These are phyloP conservation scores for Apotomis betuletana DNA, from an alignment of 2,888 invertebrate genomes.

Conservation along the genomic window DNA sequence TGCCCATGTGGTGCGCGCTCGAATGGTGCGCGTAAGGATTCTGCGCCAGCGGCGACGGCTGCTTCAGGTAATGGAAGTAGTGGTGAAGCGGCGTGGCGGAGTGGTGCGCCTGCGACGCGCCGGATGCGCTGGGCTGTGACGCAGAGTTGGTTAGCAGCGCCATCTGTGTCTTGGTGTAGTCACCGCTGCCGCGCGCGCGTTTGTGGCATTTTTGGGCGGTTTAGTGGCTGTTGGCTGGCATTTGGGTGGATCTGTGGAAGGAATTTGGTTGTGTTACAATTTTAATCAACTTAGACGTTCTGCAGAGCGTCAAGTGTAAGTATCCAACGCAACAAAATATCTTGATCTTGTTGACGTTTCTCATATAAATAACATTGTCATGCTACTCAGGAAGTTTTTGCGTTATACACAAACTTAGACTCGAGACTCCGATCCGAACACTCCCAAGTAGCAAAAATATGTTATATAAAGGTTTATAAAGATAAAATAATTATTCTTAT, in stretches of 20 bases:
- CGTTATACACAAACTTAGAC: too few relatives aligned
- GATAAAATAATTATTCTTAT: too few relatives aligned
- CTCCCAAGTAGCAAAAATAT: too few relatives aligned
- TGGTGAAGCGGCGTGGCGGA: constrained; percentile 82
- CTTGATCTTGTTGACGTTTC: too few relatives aligned
- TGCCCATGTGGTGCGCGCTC: constrained; percentile 81
- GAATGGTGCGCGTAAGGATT: constrained; percentile 78
- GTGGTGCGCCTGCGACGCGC: constrained; percentile 76
- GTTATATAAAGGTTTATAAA: too few relatives aligned
- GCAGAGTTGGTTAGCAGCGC: constrained; percentile 77
- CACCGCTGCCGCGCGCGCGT: constrained; percentile 72
- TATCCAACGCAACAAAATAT: too few relatives aligned
- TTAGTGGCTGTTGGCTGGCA: constrained; percentile 22
- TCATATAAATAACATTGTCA: too few relatives aligned
- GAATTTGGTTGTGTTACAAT: not conserved
- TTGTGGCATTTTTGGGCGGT: constrained; percentile 57
- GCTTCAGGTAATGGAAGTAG: constrained; percentile 84
- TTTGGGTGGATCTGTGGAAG: constrained; percentile 17
- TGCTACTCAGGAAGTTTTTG: too few relatives aligned
- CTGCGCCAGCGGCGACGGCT: constrained; percentile 79
- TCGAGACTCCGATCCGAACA: too few relatives aligned
- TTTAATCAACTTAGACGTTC: too few relatives aligned
- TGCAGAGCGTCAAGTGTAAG: too few relatives aligned
- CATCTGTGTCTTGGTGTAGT: constrained; percentile 67
- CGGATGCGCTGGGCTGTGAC: constrained; percentile 57